phyloP scores from a whole-genome alignment of 2,888 invertebrate genomes.

The Apamea anceps region DNA sequence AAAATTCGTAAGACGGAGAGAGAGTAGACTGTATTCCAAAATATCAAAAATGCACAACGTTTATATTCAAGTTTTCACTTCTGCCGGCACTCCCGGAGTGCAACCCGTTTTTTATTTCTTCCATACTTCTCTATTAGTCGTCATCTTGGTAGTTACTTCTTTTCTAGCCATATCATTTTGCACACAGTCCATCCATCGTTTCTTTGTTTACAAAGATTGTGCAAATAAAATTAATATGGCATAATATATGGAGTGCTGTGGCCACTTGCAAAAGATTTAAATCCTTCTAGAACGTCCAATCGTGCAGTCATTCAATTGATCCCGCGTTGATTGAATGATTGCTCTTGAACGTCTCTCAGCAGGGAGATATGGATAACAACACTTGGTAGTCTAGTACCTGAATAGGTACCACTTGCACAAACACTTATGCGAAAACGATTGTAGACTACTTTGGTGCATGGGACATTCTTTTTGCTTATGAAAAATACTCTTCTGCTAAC shows the following conservation, averaged over 20 bases:
- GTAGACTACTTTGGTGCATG: background rate
- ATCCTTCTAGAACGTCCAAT: background rate
- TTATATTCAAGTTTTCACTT: too few relatives aligned
- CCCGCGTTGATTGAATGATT: conserved; percentile 29
- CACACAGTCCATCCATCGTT: background rate
- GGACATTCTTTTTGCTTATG: background rate
- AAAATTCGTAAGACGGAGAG: too few relatives aligned
- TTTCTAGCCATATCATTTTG: background rate
- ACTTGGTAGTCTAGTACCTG: background rate
- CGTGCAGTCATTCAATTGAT: conserved; percentile 24
- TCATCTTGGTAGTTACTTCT: background rate
- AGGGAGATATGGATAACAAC: background rate
- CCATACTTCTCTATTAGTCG: background rate
- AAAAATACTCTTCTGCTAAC: background rate
- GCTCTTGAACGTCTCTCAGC: background rate
- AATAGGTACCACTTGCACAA: background rate
- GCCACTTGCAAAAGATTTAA: background rate
- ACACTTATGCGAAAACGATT: background rate
- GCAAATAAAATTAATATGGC: background rate
- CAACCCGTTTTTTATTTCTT: background rate
- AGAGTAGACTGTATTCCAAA: too few relatives aligned
- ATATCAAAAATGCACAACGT: too few relatives aligned
- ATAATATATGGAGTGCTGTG: background rate
- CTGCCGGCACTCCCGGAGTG: too few relatives aligned
- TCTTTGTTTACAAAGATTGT: background rate